Conservation (phyloP, 2,113 vertebrate species). For the Chroicocephalus ridibundus region DNA sequence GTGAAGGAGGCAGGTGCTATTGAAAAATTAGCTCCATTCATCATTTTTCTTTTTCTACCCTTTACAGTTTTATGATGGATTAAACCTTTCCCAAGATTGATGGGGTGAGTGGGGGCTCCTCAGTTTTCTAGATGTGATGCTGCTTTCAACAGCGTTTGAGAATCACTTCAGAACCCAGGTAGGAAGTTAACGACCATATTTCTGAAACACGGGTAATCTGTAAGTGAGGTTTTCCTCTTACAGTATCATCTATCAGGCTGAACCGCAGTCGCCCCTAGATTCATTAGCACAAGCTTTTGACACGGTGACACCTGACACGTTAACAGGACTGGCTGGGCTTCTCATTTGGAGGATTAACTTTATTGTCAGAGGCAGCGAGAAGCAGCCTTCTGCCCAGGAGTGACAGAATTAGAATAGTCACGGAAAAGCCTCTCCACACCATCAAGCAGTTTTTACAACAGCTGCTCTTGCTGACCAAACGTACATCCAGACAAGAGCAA, state of each 20-base stretch:
- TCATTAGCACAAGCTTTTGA: background rate
- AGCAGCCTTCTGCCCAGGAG: background rate
- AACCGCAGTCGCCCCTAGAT: background rate
- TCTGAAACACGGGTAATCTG: background rate
- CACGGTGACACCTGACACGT: background rate
- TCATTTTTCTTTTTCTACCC: background rate
- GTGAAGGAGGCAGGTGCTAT: background rate
- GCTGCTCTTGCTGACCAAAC: background rate
- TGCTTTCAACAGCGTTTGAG: background rate
- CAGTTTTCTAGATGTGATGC: background rate
- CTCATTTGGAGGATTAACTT: background rate
- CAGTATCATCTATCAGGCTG: background rate
- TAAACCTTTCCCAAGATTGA: background rate
- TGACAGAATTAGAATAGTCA: background rate
- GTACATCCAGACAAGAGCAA: background rate
- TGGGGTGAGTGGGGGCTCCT: background rate
- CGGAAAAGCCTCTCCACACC: background rate
- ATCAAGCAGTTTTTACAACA: background rate
- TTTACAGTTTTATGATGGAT: background rate
- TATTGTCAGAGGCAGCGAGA: background rate
- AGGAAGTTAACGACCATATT: background rate
- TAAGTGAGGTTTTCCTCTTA: background rate
- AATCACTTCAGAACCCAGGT: background rate
- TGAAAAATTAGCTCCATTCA: background rate
- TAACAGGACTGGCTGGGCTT: background rate